Base-by-base conservation (phyloP, 2,888 invertebrate species). In the Argynnis bischoffii region DNA sequence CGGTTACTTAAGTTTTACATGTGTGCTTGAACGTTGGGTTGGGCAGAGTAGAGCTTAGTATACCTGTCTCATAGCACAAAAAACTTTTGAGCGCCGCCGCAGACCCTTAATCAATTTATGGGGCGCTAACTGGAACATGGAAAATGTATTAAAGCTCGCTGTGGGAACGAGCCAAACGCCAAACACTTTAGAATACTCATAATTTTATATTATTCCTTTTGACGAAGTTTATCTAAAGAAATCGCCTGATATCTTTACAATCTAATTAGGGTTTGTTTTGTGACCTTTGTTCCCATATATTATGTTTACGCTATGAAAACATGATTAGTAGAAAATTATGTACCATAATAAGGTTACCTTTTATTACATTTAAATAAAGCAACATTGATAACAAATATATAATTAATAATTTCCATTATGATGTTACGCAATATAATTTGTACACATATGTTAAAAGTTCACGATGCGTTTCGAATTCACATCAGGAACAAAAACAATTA, bases 51-150 rank as follows among this genome's bases (percentile, higher is more conserved):
- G 55, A 70, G 67, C 60, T 67, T 57, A 66, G 64, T 79, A 79
- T 82, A 87, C 87, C 87, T 88, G 87, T 83, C 81, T 80, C 82
- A 76, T 75, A 73, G 77, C 80, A 87, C 83, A 90, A 91, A 89
- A 92, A 89, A 87, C 84, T 82, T 84, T 82, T 85, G 88, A 82
- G 82, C 85, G 84, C 82, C 86, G 88, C 86, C 88, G 89, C 86
- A 78, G 84, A 83, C 85, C 89, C 89, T 86, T 89, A 90, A 91
- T 92, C 90, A 92, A 92, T 92, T 92, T 92, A 92, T 91, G 89
- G 84, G 88, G 90, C 91, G 92, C 92, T 92, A 92, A 92, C 89
- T 92, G 88, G 88, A 88, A 92, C 92, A 92, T 83, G 91, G 88
- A 92, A 92, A 92, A 90, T 91, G 92, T 90, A 91, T 92, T 92